A percentile compares a stretch with the other conserved stretches of the same genome.
phyloP scores from a whole-genome alignment of 2,888 invertebrate genomes.

The Drosophila mercatorum region DNA sequence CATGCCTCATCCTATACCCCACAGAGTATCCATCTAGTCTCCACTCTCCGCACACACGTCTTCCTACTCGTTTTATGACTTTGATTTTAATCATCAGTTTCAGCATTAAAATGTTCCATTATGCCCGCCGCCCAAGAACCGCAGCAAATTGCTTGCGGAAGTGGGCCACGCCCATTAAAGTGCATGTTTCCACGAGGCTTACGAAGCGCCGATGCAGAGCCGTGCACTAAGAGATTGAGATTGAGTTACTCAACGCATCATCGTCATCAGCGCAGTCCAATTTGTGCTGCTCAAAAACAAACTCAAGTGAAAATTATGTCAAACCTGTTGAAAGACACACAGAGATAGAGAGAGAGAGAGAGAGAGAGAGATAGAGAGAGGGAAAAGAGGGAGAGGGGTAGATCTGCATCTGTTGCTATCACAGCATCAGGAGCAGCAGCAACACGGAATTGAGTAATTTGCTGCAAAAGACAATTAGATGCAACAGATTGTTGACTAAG shows the following conservation, averaged over 20 bases:
- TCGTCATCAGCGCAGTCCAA: slow-evolving; percentile 47
- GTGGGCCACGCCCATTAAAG: slow-evolving; percentile 75
- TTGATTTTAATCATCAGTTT: slow-evolving; percentile 76
- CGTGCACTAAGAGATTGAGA: slow-evolving; percentile 36
- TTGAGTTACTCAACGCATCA: slow-evolving; percentile 66
- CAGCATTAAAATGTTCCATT: slow-evolving; percentile 79
- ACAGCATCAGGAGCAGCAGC: slow-evolving; percentile 20
- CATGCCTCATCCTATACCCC: no score
- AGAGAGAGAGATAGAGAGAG: slow-evolving; percentile 2
- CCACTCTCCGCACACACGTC: no score
- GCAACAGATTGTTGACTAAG: slow-evolving; percentile 79
- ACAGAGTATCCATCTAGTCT: background rate
- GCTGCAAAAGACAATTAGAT: slow-evolving; percentile 75
- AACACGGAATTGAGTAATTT: slow-evolving; percentile 72
- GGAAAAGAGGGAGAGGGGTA: background rate
- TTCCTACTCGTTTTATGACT: slow-evolving; percentile 41
- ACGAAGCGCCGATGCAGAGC: background rate
- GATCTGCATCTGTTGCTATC: slow-evolving; percentile 36
- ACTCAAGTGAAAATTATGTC: slow-evolving; percentile 78
- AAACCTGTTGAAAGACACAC: slow-evolving; percentile 63
- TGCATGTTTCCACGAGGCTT: slow-evolving; percentile 37
- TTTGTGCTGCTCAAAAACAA: slow-evolving; percentile 73
- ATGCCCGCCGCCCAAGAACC: slow-evolving; percentile 60
- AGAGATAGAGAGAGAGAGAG: background rate
- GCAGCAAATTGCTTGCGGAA: slow-evolving; percentile 75